Evolutionary conservation across 2,797 vertebrate genomes (phyloP).

Genomic region (Cottoperca gobio): DNA sequence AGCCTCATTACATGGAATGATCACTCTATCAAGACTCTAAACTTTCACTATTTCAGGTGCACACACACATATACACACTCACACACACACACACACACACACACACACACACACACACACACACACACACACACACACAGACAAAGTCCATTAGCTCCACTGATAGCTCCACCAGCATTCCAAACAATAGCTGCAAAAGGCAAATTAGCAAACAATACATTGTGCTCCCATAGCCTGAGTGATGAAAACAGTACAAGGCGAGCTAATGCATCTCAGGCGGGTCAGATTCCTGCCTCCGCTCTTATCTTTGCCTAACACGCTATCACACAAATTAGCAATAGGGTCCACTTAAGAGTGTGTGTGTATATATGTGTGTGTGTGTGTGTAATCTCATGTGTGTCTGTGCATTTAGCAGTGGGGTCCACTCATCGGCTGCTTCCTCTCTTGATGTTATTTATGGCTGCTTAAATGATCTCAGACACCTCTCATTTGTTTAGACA

Average conservation of each 20-base stretch:
- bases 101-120: slow-evolving; percentile 11
- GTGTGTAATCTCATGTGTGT: slow-evolving; percentile 33
- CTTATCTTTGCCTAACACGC: slow-evolving; percentile 79
- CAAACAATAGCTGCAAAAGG: slow-evolving; percentile 66
- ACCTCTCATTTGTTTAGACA: slow-evolving; percentile 82
- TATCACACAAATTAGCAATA: slow-evolving; percentile 82
- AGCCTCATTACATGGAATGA: slow-evolving; percentile 63
- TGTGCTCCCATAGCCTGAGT: slow-evolving; percentile 53
- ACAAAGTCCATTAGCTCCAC: slow-evolving; percentile 45
- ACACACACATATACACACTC: not conserved
- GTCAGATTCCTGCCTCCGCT: slow-evolving; percentile 69
- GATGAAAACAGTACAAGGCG: slow-evolving; percentile 69
- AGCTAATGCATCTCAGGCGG: slow-evolving; percentile 70
- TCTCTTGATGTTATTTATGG: slow-evolving; percentile 81
- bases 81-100: too few relatives aligned
- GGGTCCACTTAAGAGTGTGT: slow-evolving; percentile 65
- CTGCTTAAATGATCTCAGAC: slow-evolving; percentile 79
- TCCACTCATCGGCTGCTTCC: slow-evolving; percentile 69
- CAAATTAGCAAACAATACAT: slow-evolving; percentile 75
- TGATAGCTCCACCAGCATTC: slow-evolving; percentile 46
- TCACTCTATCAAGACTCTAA: slow-evolving; percentile 60
- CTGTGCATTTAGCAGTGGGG: slow-evolving; percentile 47
- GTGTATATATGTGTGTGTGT: slow-evolving; percentile 1
- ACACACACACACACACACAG: slow-evolving; percentile 19
- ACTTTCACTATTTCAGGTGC: slow-evolving; percentile 36